Percentiles rank a stretch among this genome's conserved stretches.
Evolutionary conservation across 2,113 vertebrate species (phyloP).

Genomic region (Ciconia maguari): DNA sequence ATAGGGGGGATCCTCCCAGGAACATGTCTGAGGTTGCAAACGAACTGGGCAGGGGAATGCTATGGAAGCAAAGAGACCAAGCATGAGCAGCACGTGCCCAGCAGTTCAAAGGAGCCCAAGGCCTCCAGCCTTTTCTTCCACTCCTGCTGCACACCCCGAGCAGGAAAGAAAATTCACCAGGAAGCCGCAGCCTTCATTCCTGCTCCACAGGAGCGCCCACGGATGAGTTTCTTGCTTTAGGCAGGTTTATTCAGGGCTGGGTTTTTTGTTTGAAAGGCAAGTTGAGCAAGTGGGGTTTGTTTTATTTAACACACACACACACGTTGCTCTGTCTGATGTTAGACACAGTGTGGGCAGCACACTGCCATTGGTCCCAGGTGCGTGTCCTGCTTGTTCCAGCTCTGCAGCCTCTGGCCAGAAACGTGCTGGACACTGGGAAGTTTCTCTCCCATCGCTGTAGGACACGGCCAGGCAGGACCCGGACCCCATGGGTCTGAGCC

Average conservation of each 20-base stretch:
- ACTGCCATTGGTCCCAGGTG: neutral
- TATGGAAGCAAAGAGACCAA: neutral
- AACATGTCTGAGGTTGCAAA: neutral
- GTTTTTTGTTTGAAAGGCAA: neutral
- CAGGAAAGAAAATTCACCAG: neutral
- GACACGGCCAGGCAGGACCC: neutral
- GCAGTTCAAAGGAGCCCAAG: neutral
- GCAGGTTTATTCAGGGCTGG: neutral
- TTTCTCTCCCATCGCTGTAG: neutral
- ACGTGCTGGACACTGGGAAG: neutral
- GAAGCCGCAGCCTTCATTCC: neutral
- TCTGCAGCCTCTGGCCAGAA: neutral
- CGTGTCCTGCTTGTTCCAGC: neutral
- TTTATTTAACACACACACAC: neutral
- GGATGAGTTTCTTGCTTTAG: neutral
- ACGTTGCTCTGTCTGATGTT: neutral
- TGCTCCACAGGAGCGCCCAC: neutral
- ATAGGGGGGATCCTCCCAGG: neutral
- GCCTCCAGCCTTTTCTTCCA: neutral
- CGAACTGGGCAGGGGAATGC: neutral
- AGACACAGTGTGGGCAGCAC: neutral
- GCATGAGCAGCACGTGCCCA: neutral
- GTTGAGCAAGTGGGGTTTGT: neutral
- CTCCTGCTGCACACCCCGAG: neutral
- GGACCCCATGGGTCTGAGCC: neutral